Evolutionary conservation across 1,140 invertebrate species (phyloP), one percentile per base, ranked within the genome.

Genomic region (Colletes gigas): DNA sequence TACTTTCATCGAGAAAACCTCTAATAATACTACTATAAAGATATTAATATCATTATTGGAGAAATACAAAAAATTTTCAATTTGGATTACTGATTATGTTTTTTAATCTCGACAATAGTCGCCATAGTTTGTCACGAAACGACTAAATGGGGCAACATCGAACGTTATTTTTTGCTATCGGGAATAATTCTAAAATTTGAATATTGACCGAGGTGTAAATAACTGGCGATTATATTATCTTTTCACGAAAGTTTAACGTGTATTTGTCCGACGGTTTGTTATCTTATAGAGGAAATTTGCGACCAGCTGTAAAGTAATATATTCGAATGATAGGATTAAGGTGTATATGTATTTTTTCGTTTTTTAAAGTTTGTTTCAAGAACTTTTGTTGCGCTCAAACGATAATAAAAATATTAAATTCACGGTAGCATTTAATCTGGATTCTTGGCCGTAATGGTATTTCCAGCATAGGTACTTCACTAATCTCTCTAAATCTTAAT

Each of bases 401-500:
- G 6, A 0, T 47, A 47, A 55, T 55, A 55, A 14, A 55, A 41
- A 19, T 41, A 44, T 19, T n/a, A n/a, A 66, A 21, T 59, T 50
- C 50, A 10, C 19, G 15, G 10, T 12, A 14, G 54, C 55, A 75
- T 83, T 84, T 84, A 77, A 70, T 74, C 59, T 59, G 21, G 57
- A 47, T 39, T 47, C 75, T 71, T 66, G 15, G 47, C 77, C 67
- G 52, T 52, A 74, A 68, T 82, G 67, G 70, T 73, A 66, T 69
- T 62, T 63, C 54, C 68, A 69, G 44, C 41, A 30, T 60, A 60
- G 62, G 30, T 73, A 50, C 55, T 52, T 57, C 55, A 71, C 78
- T 86, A 87, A 87, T 87, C 84, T 82, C 71, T 63, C 57, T 79
- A 84, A 84, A 86, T 87, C 82, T 86, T 86, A 86, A 87, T 82